phyloP scores from a whole-genome alignment of 2,797 vertebrate genomes.

The Eulemur rubriventer region DNA sequence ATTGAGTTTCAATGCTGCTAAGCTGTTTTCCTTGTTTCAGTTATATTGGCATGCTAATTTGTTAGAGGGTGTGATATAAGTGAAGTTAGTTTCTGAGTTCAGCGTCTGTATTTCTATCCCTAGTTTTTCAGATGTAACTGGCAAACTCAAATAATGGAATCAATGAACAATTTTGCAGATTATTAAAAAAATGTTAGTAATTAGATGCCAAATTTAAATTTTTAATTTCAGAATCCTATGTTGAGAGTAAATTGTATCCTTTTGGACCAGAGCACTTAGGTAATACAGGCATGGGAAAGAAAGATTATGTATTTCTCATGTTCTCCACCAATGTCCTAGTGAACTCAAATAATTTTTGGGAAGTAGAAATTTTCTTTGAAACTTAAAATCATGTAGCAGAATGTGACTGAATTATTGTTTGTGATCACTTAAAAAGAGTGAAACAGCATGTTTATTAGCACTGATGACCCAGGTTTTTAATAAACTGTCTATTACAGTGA shows the following conservation, averaged over 20 bases:
- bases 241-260: background rate
- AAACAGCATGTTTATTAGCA: constrained; percentile 6
- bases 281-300: background rate
- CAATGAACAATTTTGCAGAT: background rate
- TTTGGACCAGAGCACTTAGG: background rate
- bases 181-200: background rate
- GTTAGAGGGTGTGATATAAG: background rate
- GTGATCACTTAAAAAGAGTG: background rate
- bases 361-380: constrained; percentile 51
- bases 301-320: background rate
- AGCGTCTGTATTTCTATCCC: background rate
- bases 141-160: background rate
- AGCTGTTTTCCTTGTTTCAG: background rate
- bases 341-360: background rate
- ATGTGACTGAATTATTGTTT: background rate
- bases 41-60: background rate
- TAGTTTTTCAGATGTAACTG: background rate
- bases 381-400: background rate
- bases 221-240: background rate
- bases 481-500: background rate
- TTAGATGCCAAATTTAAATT: background rate
- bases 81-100: background rate
- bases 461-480: constrained; percentile 25
- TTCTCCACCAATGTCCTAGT: background rate
- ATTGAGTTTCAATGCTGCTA: background rate